phyloP scores from a whole-genome alignment of 1,140 invertebrate genomes.

The Epicauta chinensis region DNA sequence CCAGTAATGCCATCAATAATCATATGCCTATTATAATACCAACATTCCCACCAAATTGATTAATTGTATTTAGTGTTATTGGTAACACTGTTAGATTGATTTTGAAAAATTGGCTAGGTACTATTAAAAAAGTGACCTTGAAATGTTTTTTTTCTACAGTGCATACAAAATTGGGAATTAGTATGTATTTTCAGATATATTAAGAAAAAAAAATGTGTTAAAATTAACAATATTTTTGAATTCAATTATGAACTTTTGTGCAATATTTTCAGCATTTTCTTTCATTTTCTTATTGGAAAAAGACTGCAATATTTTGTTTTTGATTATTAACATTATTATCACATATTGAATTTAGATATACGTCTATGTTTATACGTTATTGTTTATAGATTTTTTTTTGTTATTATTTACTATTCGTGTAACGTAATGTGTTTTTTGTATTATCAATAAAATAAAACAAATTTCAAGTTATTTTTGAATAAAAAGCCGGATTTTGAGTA shows the following conservation, averaged over 20 bases:
- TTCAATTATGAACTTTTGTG: slow-evolving; percentile 8
- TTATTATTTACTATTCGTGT: slow-evolving; percentile 21
- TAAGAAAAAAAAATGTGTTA: slow-evolving; percentile 7
- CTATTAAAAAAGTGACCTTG: slow-evolving; percentile 22
- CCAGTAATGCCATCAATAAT: slow-evolving; percentile 35
- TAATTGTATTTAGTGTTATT: neutral
- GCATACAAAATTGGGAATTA: slow-evolving; percentile 1
- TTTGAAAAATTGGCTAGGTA: slow-evolving; percentile 16
- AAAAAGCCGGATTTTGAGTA: too few relatives aligned
- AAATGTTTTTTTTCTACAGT: slow-evolving; percentile 13
- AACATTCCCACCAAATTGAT: slow-evolving; percentile 40
- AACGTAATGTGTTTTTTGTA: slow-evolving; percentile 26
- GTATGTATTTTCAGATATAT: slow-evolving; percentile 15
- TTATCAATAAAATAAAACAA: slow-evolving; percentile 18
- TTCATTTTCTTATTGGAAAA: slow-evolving; percentile 11
- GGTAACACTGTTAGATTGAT: neutral
- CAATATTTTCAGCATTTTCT: slow-evolving; percentile 18
- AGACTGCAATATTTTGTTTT: slow-evolving; percentile 26
- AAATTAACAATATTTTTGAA: slow-evolving; percentile 1
- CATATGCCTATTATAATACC: slow-evolving; percentile 42
- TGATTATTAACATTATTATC: slow-evolving; percentile 2
- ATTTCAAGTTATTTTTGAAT: too few relatives aligned
- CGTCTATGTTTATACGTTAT: slow-evolving; percentile 23
- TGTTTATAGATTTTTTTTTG: slow-evolving; percentile 20
- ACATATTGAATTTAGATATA: slow-evolving; percentile 10